Evolutionary conservation across 2,888 invertebrate genomes (phyloP), one percentile per base, ranked within the genome.

Genomic region (Frankliniella intonsa): DNA sequence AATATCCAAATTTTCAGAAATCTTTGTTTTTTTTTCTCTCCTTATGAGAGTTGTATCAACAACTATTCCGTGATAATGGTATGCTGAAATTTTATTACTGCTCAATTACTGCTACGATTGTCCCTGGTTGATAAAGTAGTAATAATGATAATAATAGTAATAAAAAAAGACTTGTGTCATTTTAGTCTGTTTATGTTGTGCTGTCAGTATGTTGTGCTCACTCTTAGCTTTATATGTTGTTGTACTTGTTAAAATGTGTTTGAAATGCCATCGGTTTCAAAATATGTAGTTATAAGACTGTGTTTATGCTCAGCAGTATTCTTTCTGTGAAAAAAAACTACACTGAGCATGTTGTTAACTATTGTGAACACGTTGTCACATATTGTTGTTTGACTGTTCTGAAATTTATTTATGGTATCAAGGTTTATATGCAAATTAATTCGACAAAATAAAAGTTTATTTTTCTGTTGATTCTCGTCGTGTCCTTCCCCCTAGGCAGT

Each of bases 341-440:
- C 5, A 76, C 12, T 25, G 69, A 76, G 8, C 69, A 76, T 25
- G 22, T 25, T 76, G 69, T 76, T 76, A 25, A 76, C 12, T 76
- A 22, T 25, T 76, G 69, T 76, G 69, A 12, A 76, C 22, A 76
- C 5, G 25, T 76, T 76, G 22, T 76, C 55, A 55, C 19, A 55
- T n/a, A n/a, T 19, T 55, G 19, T 55, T 55, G 55, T 38, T 55
- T 76, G 25, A 76, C 69, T 76, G 69, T 22, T 25, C 25, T 76
- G 69, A 76, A 76, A 76, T 76, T 25, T 76, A 12, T 76, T 25
- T 76, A 22, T 76, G 12, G 69, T 76, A 76, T 76, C 12, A 25
- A 22, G 22, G 69, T 76, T 25, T 25, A 69, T 25, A 3, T 76
- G 69, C 12, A 76, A 76, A 76, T 22, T 62, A 76, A 25, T 76